These are phyloP conservation scores for Polylopha cassiicola DNA, from an alignment of 2,888 invertebrate species.

Conservation along the genomic window DNA sequence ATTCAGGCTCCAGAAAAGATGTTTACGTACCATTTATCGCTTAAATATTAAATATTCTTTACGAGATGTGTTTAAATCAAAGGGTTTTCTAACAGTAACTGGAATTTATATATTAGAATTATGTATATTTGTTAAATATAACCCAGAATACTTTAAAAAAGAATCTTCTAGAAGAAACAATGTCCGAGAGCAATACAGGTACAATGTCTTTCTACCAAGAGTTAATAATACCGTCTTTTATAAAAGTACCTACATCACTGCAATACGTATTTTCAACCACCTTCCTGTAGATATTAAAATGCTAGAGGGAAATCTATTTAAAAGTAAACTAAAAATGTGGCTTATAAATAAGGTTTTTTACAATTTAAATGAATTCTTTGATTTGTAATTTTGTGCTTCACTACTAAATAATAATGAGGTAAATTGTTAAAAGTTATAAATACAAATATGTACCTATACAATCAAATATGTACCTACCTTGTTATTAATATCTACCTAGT, in stretches of 20 bases:
- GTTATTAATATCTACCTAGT: too few relatives aligned
- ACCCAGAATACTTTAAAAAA: neutral
- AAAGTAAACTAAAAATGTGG: neutral
- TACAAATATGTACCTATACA: too few relatives aligned
- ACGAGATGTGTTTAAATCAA: neutral
- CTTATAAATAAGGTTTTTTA: neutral
- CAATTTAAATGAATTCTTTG: too few relatives aligned
- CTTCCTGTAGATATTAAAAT: neutral
- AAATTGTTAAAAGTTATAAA: too few relatives aligned
- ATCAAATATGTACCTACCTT: too few relatives aligned
- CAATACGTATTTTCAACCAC: neutral
- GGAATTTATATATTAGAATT: neutral
- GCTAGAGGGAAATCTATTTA: too few relatives aligned
- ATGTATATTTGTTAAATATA: constrained; percentile 1
- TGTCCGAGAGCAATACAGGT: neutral
- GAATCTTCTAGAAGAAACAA: neutral
- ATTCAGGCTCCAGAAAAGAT: neutral
- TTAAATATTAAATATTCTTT: neutral
- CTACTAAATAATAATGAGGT: too few relatives aligned
- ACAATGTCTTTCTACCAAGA: neutral
- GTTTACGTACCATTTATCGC: neutral
- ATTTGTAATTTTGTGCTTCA: too few relatives aligned
- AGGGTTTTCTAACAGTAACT: neutral
- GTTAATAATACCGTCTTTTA: neutral
- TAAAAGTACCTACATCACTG: neutral